Percentiles rank a stretch among this genome's conserved stretches.
These are phyloP conservation scores for Caenorhabditis latens DNA, from an alignment of 1,140 invertebrate genomes.

Conservation along the genomic window DNA sequence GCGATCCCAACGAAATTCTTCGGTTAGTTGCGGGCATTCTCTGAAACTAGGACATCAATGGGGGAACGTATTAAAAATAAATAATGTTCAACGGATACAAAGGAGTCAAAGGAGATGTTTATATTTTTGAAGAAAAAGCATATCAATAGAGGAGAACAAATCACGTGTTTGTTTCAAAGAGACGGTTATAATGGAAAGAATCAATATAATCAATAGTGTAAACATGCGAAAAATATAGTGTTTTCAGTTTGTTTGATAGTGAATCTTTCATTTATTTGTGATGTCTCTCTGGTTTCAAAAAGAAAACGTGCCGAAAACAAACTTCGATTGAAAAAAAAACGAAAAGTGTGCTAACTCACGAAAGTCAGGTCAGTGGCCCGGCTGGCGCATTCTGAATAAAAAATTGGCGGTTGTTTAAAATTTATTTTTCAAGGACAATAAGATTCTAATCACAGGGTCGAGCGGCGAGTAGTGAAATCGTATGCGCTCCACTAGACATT, in stretches of 20 bases:
- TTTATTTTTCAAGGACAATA: too few relatives aligned
- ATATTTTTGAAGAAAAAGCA: background rate
- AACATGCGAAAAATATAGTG: background rate
- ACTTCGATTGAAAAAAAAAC: background rate
- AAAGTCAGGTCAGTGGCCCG: background rate
- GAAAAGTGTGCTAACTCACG: background rate
- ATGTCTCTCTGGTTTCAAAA: background rate
- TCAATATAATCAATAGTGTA: constrained; percentile 40
- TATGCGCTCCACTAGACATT: too few relatives aligned
- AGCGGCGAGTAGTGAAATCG: too few relatives aligned
- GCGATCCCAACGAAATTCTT: constrained; percentile 76
- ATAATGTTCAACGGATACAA: background rate
- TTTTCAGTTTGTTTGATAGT: constrained; percentile 21
- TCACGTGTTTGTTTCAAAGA: constrained; percentile 14
- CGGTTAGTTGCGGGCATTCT: constrained; percentile 72
- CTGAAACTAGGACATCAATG: background rate
- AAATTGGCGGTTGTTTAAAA: background rate
- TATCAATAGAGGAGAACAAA: background rate
- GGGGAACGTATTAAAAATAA: background rate
- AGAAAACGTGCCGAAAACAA: constrained; percentile 23
- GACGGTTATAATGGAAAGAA: background rate
- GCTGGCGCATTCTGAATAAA: background rate
- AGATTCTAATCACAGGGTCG: too few relatives aligned
- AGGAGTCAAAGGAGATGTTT: too few relatives aligned
- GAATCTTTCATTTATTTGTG: background rate